phyloP scores from a whole-genome alignment of 2,888 invertebrate genomes.

The Drosophila mulleri region DNA sequence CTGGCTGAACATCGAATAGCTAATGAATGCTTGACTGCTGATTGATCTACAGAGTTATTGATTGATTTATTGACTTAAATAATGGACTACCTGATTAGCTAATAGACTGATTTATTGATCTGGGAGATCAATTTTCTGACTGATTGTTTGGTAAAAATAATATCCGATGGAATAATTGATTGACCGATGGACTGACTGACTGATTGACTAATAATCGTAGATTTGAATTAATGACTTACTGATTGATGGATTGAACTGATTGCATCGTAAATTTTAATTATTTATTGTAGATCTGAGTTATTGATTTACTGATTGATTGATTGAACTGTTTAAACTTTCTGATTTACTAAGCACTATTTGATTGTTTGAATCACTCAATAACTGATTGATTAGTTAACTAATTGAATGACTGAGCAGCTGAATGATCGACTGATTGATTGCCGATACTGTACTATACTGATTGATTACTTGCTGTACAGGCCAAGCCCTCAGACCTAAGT shows the following conservation, averaged over 20 bases:
- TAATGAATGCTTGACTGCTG: background rate
- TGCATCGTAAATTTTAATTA: no score
- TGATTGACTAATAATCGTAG: no score
- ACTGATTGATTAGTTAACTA: background rate
- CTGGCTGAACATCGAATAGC: background rate
- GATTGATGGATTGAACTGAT: background rate
- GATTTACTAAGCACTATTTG: background rate
- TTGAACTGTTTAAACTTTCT: background rate
- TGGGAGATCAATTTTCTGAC: background rate
- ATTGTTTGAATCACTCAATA: background rate
- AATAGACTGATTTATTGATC: background rate
- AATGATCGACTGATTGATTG: background rate
- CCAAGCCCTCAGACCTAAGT: background rate
- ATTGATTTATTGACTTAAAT: background rate
- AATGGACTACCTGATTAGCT: background rate
- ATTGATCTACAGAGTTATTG: no score
- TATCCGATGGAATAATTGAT: no score
- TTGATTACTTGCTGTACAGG: no score
- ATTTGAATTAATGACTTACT: no score
- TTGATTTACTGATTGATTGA: background rate
- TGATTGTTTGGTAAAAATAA: background rate
- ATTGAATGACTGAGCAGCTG: background rate
- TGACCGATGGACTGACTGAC: no score
- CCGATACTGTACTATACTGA: no score
- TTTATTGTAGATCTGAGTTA: no score